phyloP scores from a whole-genome alignment of 2,113 vertebrate genomes.

The Amphiprion percula region DNA sequence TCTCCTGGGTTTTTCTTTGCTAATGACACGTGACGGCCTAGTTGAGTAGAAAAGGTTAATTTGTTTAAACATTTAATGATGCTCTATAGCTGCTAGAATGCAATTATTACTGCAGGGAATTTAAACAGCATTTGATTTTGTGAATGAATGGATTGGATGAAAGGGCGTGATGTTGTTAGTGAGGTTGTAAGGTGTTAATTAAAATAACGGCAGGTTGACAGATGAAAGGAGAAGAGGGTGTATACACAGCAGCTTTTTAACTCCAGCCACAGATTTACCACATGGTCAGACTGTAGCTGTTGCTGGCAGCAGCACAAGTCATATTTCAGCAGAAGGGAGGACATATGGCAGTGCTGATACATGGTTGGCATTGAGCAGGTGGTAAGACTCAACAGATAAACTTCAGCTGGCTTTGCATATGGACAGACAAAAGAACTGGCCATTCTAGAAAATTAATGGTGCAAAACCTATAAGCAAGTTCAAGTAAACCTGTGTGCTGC shows the following conservation, averaged over 20 bases:
- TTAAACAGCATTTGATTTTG: conserved; percentile 34
- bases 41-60: conserved; percentile 52
- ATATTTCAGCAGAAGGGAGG: conserved; percentile 9
- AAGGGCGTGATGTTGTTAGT: conserved; percentile 10
- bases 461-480: too few relatives aligned
- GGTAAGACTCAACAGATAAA: conserved; percentile 5
- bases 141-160: conserved; percentile 23
- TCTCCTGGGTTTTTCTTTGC: conserved; percentile 24
- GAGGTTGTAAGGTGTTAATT: conserved; percentile 27
- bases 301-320: conserved; percentile 14
- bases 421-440: conserved; percentile 7
- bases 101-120: conserved; percentile 27
- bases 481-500: too few relatives aligned
- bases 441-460: background rate
- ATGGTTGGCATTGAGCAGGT: conserved; percentile 23
- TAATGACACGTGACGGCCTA: conserved; percentile 37
- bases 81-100: background rate
- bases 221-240: background rate
- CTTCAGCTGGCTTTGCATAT: conserved; percentile 15
- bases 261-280: background rate
- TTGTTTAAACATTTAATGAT: conserved; percentile 31
- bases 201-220: conserved; percentile 17
- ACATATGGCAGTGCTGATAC: conserved; percentile 14
- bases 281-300: background rate
- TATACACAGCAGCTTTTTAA: conserved; percentile 20